Percentiles rank a stretch among this genome's conserved stretches.
Conservation (phyloP, 2,113 vertebrate species). For the Thymallus thymallus region DNA sequence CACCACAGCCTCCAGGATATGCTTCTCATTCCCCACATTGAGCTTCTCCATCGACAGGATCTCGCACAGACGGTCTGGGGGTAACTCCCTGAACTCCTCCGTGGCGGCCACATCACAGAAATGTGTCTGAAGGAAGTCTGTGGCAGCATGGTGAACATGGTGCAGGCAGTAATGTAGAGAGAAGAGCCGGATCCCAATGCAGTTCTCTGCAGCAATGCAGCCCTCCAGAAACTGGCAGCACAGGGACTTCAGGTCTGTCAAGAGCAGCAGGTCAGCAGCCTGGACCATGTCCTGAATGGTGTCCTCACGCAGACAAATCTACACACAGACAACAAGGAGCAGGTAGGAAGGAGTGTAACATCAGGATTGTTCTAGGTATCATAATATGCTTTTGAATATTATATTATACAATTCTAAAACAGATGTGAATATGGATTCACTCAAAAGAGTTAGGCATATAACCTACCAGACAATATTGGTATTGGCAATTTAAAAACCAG, state of each 20-base stretch:
- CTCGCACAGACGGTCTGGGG: conserved; percentile 85
- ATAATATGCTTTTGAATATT: too few species aligned
- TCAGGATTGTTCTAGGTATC: too few species aligned
- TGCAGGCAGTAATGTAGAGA: conserved; percentile 93
- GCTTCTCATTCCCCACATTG: conserved; percentile 94
- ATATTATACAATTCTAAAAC: too few species aligned
- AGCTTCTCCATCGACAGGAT: conserved; percentile 93
- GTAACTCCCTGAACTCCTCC: conserved; percentile 92
- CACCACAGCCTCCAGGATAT: conserved; percentile 92
- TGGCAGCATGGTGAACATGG: conserved; percentile 91
- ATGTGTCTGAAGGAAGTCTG: conserved; percentile 96
- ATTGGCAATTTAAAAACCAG: too few species aligned
- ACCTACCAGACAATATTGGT: not conserved
- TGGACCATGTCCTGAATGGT: conserved; percentile 98
- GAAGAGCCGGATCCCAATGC: conserved; percentile 95
- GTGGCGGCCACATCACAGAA: conserved; percentile 90
- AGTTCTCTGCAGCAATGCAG: conserved; percentile 96
- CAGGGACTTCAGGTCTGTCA: conserved; percentile 92
- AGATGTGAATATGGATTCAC: too few species aligned
- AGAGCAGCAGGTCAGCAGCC: conserved; percentile 92
- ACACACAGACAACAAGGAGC: conserved; percentile 17
- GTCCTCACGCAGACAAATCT: conserved; percentile 93
- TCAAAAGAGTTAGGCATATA: too few species aligned
- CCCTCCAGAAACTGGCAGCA: conserved; percentile 97
- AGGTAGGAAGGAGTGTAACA: not conserved